Evolutionary conservation across 30 jellyfish, hydroid and myxozoan species (phyloP), one percentile per base, ranked within the genome.

Genomic region (Pseudorhiza aurosa): DNA sequence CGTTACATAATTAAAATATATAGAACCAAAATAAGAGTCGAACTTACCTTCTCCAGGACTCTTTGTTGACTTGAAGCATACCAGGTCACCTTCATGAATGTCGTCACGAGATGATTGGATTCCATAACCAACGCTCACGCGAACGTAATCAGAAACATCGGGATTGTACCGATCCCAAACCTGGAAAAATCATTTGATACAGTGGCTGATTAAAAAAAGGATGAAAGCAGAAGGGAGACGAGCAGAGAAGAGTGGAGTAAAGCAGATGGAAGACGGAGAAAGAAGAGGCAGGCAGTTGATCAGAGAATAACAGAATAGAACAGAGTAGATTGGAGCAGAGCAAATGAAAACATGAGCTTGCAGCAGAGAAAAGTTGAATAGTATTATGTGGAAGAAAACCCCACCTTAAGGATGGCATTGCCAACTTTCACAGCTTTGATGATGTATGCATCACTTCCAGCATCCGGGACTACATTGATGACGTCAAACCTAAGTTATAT

Each of bases 131-230:
- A 86, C 96, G 7, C 62, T 49, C 0, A 92, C 78, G 49, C 98
- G 68, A 36, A 92, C 45, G 75, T 92, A 92, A 64, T 92, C 98
- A 17, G 89, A 81, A 15, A 92, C 81, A 2, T 79, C 87, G 14
- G 87, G 71, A 49, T 85, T 85, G 36, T 85, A 90, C 56, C 75
- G 85, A 47, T 80, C 89, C 96, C 96, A 92, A 37, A 92, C 96
- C 98, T 92, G 25, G 30, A 60, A 49, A 56, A 63, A 69, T 31
- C 21, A 49, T 0, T 28, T n/a, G n/a, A n/a, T n/a, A n/a, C n/a
- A n/a, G n/a, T n/a, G n/a, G n/a, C n/a, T n/a, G n/a, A n/a, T n/a
- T n/a, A n/a, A n/a, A n/a, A n/a, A n/a, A n/a, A n/a, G n/a, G n/a
- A n/a, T n/a, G n/a, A n/a, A n/a, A n/a, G n/a, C n/a, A n/a, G n/a